Percentiles rank a stretch among this genome's conserved stretches.
These are phyloP conservation scores for Stichodactyla helianthus DNA, from an alignment of 64 coral and sea anemone genomes.

Conservation along the genomic window DNA sequence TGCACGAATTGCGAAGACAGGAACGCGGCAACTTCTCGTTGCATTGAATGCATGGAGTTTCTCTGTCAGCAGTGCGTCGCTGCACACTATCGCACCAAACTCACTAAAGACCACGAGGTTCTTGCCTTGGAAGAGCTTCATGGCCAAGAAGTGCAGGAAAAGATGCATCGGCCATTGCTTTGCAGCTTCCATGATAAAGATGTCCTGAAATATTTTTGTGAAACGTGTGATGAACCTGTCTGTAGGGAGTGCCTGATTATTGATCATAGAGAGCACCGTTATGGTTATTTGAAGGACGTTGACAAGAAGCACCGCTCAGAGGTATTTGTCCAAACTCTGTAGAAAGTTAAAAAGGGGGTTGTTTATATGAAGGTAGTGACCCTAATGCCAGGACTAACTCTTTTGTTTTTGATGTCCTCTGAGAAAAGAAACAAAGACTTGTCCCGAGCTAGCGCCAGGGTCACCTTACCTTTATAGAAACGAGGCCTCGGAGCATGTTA, in stretches of 20 bases:
- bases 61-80: constrained; percentile 82
- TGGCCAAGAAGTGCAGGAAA: constrained; percentile 71
- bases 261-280: constrained; percentile 86
- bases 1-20: constrained; percentile 90
- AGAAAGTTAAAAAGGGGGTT: too few relatives aligned
- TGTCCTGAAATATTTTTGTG: constrained; percentile 89
- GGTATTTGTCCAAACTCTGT: constrained; percentile 12
- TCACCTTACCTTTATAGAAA: too few relatives aligned
- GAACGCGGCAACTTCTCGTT: constrained; percentile 62
- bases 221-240: constrained; percentile 90
- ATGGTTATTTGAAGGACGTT: constrained; percentile 94
- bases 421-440: too few relatives aligned
- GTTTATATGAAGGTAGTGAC: too few relatives aligned
- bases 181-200: constrained; percentile 80
- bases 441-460: too few relatives aligned
- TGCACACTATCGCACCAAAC: constrained; percentile 74
- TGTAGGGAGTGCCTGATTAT: constrained; percentile 95
- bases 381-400: too few relatives aligned
- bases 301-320: constrained; percentile 92
- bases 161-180: constrained; percentile 73
- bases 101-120: constrained; percentile 95
- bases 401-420: too few relatives aligned
- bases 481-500: too few relatives aligned
- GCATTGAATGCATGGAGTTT: constrained; percentile 97
- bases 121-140: constrained; percentile 81